Base-by-base conservation (phyloP, 2,113 vertebrate species). In the Ibidorhyncha struthersii region DNA sequence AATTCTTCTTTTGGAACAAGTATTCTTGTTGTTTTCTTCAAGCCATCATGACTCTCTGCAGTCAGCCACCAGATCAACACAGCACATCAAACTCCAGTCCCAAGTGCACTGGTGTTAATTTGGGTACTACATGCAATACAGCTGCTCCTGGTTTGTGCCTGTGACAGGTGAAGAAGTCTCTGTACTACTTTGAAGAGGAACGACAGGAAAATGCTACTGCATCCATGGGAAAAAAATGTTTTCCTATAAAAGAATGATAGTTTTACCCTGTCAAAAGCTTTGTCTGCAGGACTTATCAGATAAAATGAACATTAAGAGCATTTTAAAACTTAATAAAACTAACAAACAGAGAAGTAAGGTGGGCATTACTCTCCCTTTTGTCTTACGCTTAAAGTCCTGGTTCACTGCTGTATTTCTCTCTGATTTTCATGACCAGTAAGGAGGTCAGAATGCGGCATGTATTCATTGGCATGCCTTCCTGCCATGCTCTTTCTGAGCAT, bases 21-120 rank as follows among this genome's bases (percentile, higher is more conserved):
- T 41, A 62, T 53, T 86, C 38, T 82, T 82, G 36, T 58, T 72
- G 12, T 95, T 94, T 95, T 93, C 72, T 50, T 95, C 79, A 77
- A 91, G 36, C 5, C 7, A 10, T 65, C 72, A 65, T 52, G 25
- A 52, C 38, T 53, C 30, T 62, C 59, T 82, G 63, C 52, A 69
- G 61, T n/a, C 38, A 41, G 18, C 41, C 12, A 3, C 50, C 27
- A 91, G 88, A 88, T 55, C 47, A 55, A 79, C 58, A 47, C 30
- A 53, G 27, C 38, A 65, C 0, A 0, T 80, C n/a, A 91, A n/a
- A 78, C 87, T 86, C 30, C 36, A 62, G 53, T 61, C 36, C 59
- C 29, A 34, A 70, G 13, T 25, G 93, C 21, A 25, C 26, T 72
- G 50, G 9, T 63, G 29, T 79, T 74, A 82, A 85, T 88, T 74